A percentile compares a stretch with the other conserved stretches of the same genome.
Evolutionary conservation across 2,113 vertebrate species (phyloP).

Genomic region (Lonchura striata): DNA sequence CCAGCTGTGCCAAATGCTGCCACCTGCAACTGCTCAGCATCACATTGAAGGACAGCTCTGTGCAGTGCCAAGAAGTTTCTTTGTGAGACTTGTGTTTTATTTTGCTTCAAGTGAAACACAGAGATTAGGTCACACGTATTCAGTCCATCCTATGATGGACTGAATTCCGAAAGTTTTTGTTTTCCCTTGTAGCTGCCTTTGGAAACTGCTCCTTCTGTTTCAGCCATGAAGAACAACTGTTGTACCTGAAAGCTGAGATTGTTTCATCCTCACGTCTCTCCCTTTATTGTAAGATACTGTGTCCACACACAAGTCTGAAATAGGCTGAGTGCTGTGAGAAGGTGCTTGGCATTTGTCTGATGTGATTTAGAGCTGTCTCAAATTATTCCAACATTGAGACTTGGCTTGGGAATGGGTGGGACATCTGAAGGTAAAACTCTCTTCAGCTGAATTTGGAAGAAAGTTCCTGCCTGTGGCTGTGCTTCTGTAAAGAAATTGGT

Average conservation of each 20-base stretch:
- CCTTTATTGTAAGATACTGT: not conserved
- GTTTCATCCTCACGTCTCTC: not conserved
- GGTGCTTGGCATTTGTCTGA: not conserved
- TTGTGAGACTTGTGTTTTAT: not conserved
- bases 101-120: not conserved
- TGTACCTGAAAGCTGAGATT: not conserved
- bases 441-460: not conserved
- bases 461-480: not conserved
- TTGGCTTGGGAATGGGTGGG: not conserved
- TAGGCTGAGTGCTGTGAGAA: not conserved
- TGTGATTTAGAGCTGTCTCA: not conserved
- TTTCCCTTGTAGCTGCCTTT: not conserved
- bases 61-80: not conserved
- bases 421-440: not conserved
- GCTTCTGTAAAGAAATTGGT: not conserved
- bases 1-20: not conserved
- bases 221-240: not conserved
- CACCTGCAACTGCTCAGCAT: not conserved
- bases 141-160: not conserved
- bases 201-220: not conserved
- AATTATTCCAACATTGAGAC: not conserved
- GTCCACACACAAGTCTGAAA: not conserved
- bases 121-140: not conserved
- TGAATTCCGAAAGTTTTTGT: not conserved
- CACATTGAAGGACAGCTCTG: rapidly evolving